These are phyloP conservation scores for Muscicapa comitata DNA, from an alignment of 2,797 vertebrate genomes.

Conservation along the genomic window DNA sequence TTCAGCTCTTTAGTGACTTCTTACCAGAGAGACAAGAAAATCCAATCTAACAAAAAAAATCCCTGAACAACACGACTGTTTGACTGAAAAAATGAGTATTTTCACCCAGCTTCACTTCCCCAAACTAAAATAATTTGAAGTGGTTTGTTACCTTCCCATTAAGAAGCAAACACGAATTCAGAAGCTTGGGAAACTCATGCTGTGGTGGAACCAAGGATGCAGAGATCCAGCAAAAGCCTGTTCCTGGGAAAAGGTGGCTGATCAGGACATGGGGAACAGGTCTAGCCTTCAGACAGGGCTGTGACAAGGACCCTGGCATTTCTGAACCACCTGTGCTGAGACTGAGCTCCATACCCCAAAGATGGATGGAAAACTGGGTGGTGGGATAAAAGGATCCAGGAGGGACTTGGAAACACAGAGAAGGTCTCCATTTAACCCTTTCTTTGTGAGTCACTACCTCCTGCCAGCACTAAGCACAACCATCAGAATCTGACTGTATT, in stretches of 20 bases:
- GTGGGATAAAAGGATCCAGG: background rate
- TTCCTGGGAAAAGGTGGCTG: background rate
- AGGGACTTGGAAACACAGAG: background rate
- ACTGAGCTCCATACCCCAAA: background rate
- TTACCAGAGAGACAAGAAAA: background rate
- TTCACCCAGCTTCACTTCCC: background rate
- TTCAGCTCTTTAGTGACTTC: background rate
- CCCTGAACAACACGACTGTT: background rate
- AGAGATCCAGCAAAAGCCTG: background rate
- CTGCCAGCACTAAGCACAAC: background rate
- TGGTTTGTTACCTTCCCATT: background rate
- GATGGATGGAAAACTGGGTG: background rate
- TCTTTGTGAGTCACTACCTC: background rate
- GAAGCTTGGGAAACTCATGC: background rate
- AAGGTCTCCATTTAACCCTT: background rate
- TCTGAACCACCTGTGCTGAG: background rate
- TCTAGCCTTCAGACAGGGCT: background rate
- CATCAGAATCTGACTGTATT: background rate
- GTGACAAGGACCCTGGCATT: accelerated
- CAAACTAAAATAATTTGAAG: background rate
- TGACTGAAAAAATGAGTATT: background rate
- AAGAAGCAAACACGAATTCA: background rate
- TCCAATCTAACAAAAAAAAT: background rate
- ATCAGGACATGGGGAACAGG: accelerated
- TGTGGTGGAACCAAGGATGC: background rate